Conservation (phyloP, 2,797 vertebrate genomes). For the Masticophis lateralis region DNA sequence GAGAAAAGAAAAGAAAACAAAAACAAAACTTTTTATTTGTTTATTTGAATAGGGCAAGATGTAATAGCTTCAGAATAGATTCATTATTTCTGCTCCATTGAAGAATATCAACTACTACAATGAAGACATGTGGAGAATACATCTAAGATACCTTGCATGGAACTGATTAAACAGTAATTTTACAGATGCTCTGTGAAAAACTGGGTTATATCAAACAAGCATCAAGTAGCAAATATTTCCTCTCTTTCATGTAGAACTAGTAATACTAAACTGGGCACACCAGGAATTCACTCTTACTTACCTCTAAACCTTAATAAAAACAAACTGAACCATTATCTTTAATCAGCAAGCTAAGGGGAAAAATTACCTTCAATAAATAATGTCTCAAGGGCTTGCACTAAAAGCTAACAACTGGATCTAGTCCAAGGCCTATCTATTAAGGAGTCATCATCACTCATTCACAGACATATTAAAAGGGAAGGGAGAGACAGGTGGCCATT, state of each 20-base stretch:
- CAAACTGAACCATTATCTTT: neutral
- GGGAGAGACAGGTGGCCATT: neutral
- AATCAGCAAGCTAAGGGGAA: neutral
- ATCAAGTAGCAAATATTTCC: neutral
- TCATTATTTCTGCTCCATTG: neutral
- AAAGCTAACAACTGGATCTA: neutral
- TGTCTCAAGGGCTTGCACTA: neutral
- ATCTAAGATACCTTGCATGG: neutral
- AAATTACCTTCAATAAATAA: neutral
- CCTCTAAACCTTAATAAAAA: neutral
- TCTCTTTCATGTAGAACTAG: neutral
- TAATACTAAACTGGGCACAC: neutral
- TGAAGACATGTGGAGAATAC: neutral
- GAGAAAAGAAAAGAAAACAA: slow-evolving; percentile 30
- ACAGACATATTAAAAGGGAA: neutral
- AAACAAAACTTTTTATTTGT: neutral
- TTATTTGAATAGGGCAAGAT: neutral
- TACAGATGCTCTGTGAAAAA: too few relatives aligned
- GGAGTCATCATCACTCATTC: neutral
- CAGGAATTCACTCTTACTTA: neutral
- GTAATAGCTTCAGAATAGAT: neutral
- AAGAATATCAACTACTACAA: neutral
- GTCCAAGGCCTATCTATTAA: neutral
- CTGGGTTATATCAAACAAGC: neutral
- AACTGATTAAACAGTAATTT: neutral